phyloP scores from a whole-genome alignment of 1,140 invertebrate genomes.

The Bombus consobrinus region DNA sequence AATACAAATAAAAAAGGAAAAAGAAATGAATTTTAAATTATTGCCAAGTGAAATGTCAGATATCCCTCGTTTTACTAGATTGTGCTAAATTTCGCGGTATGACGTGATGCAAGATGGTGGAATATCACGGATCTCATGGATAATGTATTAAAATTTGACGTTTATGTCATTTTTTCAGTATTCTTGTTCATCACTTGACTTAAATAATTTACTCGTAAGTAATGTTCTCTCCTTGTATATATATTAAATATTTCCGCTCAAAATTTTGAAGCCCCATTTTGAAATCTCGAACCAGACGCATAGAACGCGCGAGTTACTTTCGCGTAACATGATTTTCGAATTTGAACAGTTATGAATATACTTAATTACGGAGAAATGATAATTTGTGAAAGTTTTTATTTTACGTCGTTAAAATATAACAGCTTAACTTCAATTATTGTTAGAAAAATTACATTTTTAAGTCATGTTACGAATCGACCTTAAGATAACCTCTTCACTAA shows the following conservation, averaged over 20 bases:
- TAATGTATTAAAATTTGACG: conserved; percentile 52
- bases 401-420: background rate
- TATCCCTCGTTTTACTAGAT: conserved; percentile 21
- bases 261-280: background rate
- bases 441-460: conserved; percentile 21
- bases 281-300: conserved; percentile 64
- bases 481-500: conserved; percentile 47
- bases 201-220: conserved; percentile 36
- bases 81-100: conserved; percentile 39
- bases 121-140: conserved; percentile 45
- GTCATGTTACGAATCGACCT: conserved; percentile 25
- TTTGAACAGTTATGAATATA: conserved; percentile 51
- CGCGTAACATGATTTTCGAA: conserved; percentile 55
- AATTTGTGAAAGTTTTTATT: background rate
- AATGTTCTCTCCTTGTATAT: background rate
- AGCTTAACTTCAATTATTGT: background rate
- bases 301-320: conserved; percentile 45
- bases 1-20: background rate
- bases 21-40: background rate
- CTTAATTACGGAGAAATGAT: conserved; percentile 13
- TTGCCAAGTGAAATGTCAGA: background rate
- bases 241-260: background rate
- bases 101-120: conserved; percentile 58
- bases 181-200: conserved; percentile 39
- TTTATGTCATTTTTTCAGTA: conserved; percentile 56